Evolutionary conservation across 1,140 invertebrate genomes (phyloP).

Genomic region (Caerostris extrusa): DNA sequence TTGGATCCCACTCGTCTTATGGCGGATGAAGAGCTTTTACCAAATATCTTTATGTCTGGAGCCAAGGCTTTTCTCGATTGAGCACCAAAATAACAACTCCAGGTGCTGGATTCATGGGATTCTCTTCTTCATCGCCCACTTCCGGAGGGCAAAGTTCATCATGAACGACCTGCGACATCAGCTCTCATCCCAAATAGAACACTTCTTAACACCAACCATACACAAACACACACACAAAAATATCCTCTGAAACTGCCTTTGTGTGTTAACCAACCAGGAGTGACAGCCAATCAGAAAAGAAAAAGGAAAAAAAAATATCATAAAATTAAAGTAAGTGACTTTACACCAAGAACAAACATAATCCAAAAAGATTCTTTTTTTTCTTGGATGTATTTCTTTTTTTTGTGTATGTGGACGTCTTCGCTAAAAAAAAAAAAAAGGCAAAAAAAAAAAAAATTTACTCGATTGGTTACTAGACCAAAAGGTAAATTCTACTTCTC

Average conservation of each 20-base stretch:
- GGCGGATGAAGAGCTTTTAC: constrained; percentile 92
- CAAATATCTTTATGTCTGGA: constrained; percentile 91
- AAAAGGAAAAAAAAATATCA: background rate
- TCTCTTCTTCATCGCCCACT: constrained; percentile 63
- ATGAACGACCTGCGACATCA: background rate
- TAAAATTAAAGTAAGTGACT: background rate
- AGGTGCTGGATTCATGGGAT: constrained; percentile 69
- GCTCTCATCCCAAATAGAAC: background rate
- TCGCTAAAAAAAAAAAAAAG: no score
- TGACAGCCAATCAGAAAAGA: constrained; percentile 2
- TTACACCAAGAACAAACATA: no score
- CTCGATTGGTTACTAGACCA: no score
- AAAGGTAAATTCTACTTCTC: no score
- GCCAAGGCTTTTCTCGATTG: constrained; percentile 85
- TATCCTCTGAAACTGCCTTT: background rate
- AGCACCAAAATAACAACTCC: constrained; percentile 75
- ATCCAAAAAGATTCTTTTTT: no score
- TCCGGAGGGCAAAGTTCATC: constrained; percentile 64
- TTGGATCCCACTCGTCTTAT: constrained; percentile 87
- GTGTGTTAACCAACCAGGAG: background rate
- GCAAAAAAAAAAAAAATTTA: background rate
- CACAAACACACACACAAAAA: background rate
- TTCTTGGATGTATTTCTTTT: no score
- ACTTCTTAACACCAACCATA: no score
- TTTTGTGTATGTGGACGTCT: no score